Evolutionary conservation across 2,888 invertebrate species (phyloP), one percentile per base, ranked within the genome.

Genomic region (Lasioglossum figueresi): DNA sequence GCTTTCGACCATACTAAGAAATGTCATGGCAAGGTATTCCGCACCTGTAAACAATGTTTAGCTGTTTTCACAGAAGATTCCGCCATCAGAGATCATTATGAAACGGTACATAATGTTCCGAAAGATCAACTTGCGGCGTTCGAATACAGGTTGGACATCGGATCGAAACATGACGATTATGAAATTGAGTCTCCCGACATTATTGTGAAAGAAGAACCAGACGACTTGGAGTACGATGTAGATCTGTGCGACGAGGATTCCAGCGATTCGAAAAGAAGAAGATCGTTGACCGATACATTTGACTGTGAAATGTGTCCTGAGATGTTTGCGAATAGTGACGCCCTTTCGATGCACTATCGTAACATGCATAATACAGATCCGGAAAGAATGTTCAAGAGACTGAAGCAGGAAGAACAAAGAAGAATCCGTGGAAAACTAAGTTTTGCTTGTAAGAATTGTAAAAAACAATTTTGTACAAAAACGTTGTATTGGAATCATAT

Each of bases 1-100:
- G 96, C 96, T 0, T 96, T 96, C 82, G 96, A 96, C 90, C 96
- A 96, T 88, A 94, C 96, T 66, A 96, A 96, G 85, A 96, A 96
- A 86, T 96, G 96, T 43, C 96, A 96, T 89, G 96, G 96, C 0
- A 95, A 96, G 74, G 96, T 96, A 45, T 96, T 96, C 86, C 95
- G 95, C 68, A 96, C 96, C 1, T 96, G 96, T 86, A 96, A 96
- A 92, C 95, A 95, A n/a, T 96, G 96, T 88, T 93, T 96, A 76
- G 96, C 96, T 68, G 96, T 96, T n/a, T 96, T 96, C 88, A 95
- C 95, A 6, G 95, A 95, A 6, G 96, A 96, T 85, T 93, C 95
- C 5, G 95, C 96, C 70, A 93, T 96, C n/a, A 95, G 95, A 77
- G 91, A 93, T 76, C 96, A 96, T 88, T 95, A 95, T 85, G 95